Evolutionary conservation across 2,888 invertebrate genomes (phyloP), one percentile per base, ranked within the genome.

Genomic region (Chloroclystis v-ata): DNA sequence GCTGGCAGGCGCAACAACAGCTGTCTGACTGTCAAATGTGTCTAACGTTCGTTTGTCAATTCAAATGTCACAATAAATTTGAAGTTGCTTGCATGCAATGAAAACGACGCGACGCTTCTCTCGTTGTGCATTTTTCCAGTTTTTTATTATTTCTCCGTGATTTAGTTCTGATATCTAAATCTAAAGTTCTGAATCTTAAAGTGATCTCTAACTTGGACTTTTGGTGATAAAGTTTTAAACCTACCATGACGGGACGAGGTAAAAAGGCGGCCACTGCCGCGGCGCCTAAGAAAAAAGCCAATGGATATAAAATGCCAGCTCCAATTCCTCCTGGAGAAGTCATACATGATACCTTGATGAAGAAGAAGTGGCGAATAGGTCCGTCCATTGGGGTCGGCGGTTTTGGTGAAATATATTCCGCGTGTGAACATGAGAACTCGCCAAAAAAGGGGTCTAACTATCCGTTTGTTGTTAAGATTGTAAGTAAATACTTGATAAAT

Each of bases 391-490:
- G 97, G 0, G 89, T 92, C 46, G 98, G 98, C 0, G 98, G 98
- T 8, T 98, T 98, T 75, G 98, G 98, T 0, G 95, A 96, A 75
- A 97, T 98, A 63, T 98, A 98, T 76, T 91, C 94, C 0, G 96
- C 95, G 30, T 92, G 92, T 77, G 90, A 89, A 44, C 80, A 81
- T 13, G 90, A 89, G 6, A 86, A 89, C 25, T 78, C 87, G 1
- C 75, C 87, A 1, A 90, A 89, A 49, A 82, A 81, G 49, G 73
- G 79, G 0, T 85, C 89, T 0, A 73, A 66, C 49, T 94, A 91
- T 75, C 90, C 92, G 4, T 93, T 89, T 67, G 95, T 94, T 10
- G 86, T 95, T 1, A 95, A 95, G 91, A 94, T 95, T 67, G 95
- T 95, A 84, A 90, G 92, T 45, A 10, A n/a, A n/a, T n/a, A n/a